These are phyloP conservation scores for Rhopalosiphum padi DNA, from an alignment of 1,140 invertebrate species.

Conservation along the genomic window DNA sequence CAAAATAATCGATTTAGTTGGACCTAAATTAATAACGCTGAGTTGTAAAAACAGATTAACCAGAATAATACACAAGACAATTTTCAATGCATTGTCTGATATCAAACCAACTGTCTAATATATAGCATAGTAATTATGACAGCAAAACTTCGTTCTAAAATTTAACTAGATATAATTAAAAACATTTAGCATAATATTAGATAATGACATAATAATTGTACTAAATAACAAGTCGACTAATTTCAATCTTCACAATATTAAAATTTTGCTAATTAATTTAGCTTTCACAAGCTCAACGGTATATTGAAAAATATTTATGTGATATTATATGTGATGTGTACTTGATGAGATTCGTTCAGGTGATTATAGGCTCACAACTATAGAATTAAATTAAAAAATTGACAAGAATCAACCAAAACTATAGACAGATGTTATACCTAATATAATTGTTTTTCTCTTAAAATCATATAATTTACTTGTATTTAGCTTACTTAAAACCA, in stretches of 20 bases:
- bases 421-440: not conserved
- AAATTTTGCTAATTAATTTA: too few species aligned
- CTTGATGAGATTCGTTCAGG: not conserved
- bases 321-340: too few species aligned
- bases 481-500: too few species aligned
- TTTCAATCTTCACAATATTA: too few species aligned
- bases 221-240: too few species aligned
- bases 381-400: not conserved
- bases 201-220: too few species aligned
- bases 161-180: too few species aligned
- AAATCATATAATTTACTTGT: too few species aligned
- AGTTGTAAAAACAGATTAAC: not conserved
- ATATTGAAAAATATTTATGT: too few species aligned
- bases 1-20: not conserved
- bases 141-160: not conserved
- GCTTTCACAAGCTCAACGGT: too few species aligned
- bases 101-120: not conserved
- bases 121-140: not conserved
- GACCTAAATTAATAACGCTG: not conserved
- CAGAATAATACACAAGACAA: not conserved
- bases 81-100: not conserved
- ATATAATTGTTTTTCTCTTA: not conserved
- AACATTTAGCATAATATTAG: too few species aligned
- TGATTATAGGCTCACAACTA: not conserved
- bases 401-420: not conserved